Percentiles rank a stretch among this genome's conserved stretches.
phyloP scores from a whole-genome alignment of 1,140 invertebrate genomes.

The Neelides sp. region DNA sequence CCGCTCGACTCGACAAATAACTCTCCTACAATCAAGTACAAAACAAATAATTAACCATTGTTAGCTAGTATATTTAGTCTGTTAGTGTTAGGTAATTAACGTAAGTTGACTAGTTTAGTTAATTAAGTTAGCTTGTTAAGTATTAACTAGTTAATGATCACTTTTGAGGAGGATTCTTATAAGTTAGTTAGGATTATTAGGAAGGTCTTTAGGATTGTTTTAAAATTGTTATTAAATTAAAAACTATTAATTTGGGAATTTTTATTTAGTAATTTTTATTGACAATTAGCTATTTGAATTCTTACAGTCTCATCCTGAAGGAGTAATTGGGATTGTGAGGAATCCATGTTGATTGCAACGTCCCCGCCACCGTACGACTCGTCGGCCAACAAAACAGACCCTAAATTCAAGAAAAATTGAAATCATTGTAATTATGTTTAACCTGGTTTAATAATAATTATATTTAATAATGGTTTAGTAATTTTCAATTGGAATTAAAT shows the following conservation, averaged over 20 bases:
- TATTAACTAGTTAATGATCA: neutral
- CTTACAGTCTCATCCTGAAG: slow-evolving; percentile 54
- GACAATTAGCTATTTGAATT: slow-evolving; percentile 7
- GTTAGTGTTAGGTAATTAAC: slow-evolving; percentile 2
- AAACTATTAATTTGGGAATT: too few relatives aligned
- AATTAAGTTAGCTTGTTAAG: neutral
- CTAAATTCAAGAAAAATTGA: slow-evolving; percentile 7
- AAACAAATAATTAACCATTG: too few relatives aligned
- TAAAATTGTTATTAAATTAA: too few relatives aligned
- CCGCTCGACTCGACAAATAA: slow-evolving; percentile 82
- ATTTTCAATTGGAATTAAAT: too few relatives aligned
- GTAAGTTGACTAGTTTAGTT: neutral
- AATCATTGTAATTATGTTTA: neutral
- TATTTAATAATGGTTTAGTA: too few relatives aligned
- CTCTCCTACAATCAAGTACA: slow-evolving; percentile 50
- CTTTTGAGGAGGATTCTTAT: too few relatives aligned
- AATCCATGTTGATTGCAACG: slow-evolving; percentile 59
- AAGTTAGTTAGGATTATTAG: too few relatives aligned
- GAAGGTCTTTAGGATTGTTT: too few relatives aligned
- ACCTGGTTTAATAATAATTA: too few relatives aligned
- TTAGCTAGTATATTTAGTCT: too few relatives aligned
- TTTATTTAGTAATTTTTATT: too few relatives aligned
- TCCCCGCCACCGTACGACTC: slow-evolving; percentile 40
- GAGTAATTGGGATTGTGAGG: slow-evolving; percentile 21
- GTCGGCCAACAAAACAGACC: slow-evolving; percentile 46